These are phyloP conservation scores for Melanotaenia maccullochi DNA, from an alignment of 2,797 vertebrate genomes.

Conservation along the genomic window DNA sequence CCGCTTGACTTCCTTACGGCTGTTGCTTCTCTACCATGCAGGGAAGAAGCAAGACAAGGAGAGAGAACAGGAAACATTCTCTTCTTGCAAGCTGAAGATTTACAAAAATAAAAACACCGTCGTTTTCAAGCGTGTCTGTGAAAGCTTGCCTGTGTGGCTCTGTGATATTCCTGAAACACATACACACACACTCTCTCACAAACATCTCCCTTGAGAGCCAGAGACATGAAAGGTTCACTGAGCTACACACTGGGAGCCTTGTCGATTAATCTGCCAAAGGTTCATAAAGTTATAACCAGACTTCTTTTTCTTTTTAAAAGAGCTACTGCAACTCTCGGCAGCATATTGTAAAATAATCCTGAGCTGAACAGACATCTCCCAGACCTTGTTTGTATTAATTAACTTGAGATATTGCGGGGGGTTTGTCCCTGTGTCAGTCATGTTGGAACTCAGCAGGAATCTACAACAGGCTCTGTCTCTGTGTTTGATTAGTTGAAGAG, in stretches of 20 bases:
- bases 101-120: slow-evolving; percentile 76
- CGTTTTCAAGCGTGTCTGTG: slow-evolving; percentile 58
- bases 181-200: slow-evolving; percentile 42
- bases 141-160: slow-evolving; percentile 63
- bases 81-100: slow-evolving; percentile 77
- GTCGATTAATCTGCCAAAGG: slow-evolving; percentile 80
- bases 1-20: slow-evolving; percentile 78
- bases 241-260: slow-evolving; percentile 69
- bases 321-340: slow-evolving; percentile 66
- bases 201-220: slow-evolving; percentile 63
- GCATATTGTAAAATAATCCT: slow-evolving; percentile 84
- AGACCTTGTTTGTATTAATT: slow-evolving; percentile 84
- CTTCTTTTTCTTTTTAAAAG: slow-evolving; percentile 64
- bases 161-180: slow-evolving; percentile 62
- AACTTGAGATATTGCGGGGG: slow-evolving; percentile 80
- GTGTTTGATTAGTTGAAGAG: slow-evolving; percentile 76
- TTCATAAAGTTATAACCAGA: slow-evolving; percentile 79
- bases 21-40: slow-evolving; percentile 50
- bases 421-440: slow-evolving; percentile 82
- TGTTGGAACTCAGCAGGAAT: slow-evolving; percentile 77
- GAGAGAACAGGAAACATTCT: slow-evolving; percentile 55
- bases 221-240: slow-evolving; percentile 70
- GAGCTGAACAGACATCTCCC: slow-evolving; percentile 75
- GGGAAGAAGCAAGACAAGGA: slow-evolving; percentile 26
- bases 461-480: slow-evolving; percentile 69